Conservation (phyloP, 2,888 invertebrate genomes). For the Tribolium freemani region DNA sequence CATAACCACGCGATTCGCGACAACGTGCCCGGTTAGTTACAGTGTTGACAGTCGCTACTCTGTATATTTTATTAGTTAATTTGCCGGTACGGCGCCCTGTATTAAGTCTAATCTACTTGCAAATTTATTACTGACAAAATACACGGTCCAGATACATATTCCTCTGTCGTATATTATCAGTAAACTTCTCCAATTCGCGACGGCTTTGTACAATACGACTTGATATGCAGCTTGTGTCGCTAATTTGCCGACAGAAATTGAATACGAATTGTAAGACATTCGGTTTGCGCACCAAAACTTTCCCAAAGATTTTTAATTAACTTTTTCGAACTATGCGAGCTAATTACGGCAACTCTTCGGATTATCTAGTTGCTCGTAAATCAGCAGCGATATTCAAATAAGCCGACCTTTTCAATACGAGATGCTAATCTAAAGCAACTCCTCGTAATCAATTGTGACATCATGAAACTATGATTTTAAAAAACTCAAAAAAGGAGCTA, state of each 20-base stretch:
- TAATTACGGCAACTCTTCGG: conserved; percentile 18
- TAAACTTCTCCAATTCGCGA: conserved; percentile 30
- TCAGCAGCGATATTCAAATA: background rate
- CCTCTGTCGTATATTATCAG: conserved; percentile 40
- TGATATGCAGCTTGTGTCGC: conserved; percentile 39
- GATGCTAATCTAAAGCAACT: background rate
- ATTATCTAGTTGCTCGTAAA: conserved; percentile 15
- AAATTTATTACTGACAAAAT: conserved; percentile 58
- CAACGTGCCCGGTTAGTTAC: conserved; percentile 33
- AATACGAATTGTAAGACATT: conserved; percentile 44
- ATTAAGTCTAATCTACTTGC: conserved; percentile 63
- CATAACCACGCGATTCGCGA: conserved; percentile 42
- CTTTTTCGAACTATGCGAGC: conserved; percentile 22
- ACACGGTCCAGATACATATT: conserved; percentile 45
- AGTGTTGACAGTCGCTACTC: conserved; percentile 57
- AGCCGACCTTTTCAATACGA: background rate
- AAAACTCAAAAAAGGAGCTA: conserved; percentile 3
- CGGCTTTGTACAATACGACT: conserved; percentile 21
- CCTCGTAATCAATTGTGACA: background rate
- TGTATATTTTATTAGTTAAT: conserved; percentile 63
- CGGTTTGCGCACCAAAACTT: conserved; percentile 4
- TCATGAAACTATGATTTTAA: too few species aligned
- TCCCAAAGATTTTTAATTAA: conserved; percentile 34
- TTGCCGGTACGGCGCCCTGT: conserved; percentile 60
- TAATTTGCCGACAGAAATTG: conserved; percentile 49